These are phyloP conservation scores for Chloromyia formosa DNA, from an alignment of 2,888 invertebrate genomes.

Conservation along the genomic window DNA sequence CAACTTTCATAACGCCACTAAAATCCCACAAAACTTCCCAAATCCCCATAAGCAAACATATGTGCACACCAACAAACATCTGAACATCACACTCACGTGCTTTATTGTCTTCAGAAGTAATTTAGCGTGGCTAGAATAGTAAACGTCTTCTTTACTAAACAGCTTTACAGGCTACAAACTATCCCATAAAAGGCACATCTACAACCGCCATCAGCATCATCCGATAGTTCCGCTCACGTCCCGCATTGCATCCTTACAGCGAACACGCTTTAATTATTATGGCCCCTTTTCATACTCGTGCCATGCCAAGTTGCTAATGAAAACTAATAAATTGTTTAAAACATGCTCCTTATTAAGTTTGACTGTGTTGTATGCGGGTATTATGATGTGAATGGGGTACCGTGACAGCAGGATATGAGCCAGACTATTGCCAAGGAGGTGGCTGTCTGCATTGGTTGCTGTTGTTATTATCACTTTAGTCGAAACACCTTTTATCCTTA, in stretches of 20 bases:
- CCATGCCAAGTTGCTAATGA: constrained; percentile 22
- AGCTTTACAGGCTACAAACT: constrained; percentile 13
- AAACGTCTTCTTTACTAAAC: constrained; percentile 3
- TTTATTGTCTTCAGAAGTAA: constrained; percentile 2
- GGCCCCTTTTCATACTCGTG: constrained; percentile 2
- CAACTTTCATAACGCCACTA: no score
- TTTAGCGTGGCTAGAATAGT: not conserved
- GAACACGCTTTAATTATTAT: constrained; percentile 28
- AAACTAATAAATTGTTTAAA: constrained; percentile 37
- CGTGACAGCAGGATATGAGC: no score
- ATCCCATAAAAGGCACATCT: constrained; percentile 13
- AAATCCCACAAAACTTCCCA: no score
- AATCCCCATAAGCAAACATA: no score
- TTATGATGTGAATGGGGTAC: no score
- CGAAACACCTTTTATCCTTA: no score
- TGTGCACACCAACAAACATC: no score
- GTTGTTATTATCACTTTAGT: no score
- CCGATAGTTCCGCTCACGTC: not conserved
- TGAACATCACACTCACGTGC: no score
- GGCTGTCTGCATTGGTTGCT: no score
- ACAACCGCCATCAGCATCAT: constrained; percentile 1
- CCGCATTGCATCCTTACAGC: not conserved
- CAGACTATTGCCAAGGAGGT: no score
- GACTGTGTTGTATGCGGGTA: not conserved
- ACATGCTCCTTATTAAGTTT: constrained; percentile 27